phyloP scores from a whole-genome alignment of 64 coral and sea anemone species.

The Montipora sp. region DNA sequence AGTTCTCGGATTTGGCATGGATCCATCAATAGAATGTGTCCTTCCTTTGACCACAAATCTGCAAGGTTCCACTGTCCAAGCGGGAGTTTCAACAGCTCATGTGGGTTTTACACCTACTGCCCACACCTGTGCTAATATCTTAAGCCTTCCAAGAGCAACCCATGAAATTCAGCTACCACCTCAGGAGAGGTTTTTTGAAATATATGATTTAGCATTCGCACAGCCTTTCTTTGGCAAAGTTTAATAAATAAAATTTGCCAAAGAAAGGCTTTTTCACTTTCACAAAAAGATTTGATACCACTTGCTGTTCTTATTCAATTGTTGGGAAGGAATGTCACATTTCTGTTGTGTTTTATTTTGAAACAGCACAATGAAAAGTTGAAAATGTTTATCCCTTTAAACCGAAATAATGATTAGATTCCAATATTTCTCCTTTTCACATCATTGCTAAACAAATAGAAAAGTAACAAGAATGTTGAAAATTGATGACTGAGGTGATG shows the following conservation, averaged over 20 bases:
- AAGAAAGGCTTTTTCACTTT: not conserved
- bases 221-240: conserved; percentile 64
- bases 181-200: conserved; percentile 61
- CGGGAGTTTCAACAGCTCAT: not conserved
- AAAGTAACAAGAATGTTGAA: too few relatives aligned
- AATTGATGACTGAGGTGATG: too few relatives aligned
- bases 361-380: not conserved
- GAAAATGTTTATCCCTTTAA: conserved; percentile 16
- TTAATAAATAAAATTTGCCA: not conserved
- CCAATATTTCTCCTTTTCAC: not conserved
- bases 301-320: conserved; percentile 5
- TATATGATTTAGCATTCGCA: conserved; percentile 72
- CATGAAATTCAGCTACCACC: conserved; percentile 31
- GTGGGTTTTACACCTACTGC: conserved; percentile 64
- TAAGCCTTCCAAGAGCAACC: conserved; percentile 68
- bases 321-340: conserved; percentile 3
- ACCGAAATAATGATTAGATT: not conserved
- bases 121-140: conserved; percentile 65
- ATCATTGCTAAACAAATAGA: too few relatives aligned
- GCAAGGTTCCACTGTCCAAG: conserved; percentile 12
- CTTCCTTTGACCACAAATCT: conserved; percentile 2
- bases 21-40: conserved; percentile 60
- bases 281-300: not conserved
- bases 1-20: conserved; percentile 60
- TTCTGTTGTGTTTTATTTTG: conserved; percentile 6